Evolutionary conservation across 2,113 vertebrate genomes (phyloP).

Genomic region (Tyrannus savana): DNA sequence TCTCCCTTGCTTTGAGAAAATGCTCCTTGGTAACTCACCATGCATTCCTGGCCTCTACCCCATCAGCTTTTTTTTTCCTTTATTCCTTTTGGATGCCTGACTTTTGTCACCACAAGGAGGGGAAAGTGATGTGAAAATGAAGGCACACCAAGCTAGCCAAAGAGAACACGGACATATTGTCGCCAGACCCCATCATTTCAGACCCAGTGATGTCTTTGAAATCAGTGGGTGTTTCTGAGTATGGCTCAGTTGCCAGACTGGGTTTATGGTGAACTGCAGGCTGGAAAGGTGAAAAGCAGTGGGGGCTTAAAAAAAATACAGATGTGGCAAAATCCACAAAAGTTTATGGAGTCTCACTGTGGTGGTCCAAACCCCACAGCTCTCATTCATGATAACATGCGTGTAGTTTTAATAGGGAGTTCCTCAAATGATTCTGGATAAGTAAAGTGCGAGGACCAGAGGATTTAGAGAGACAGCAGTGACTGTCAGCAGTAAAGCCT

Average conservation of each 20-base stretch:
- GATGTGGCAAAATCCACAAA: slow-evolving; percentile 26
- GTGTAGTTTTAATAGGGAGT: background rate
- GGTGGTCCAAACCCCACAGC: background rate
- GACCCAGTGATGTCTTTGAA: slow-evolving; percentile 30
- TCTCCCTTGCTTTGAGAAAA: slow-evolving; percentile 41
- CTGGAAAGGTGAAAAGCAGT: slow-evolving; percentile 38
- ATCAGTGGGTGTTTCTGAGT: slow-evolving; percentile 41
- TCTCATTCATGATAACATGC: background rate
- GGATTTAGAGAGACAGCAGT: background rate
- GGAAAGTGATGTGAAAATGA: slow-evolving; percentile 55
- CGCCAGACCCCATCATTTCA: slow-evolving; percentile 30
- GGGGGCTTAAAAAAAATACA: slow-evolving; percentile 27
- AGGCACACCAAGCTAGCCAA: background rate
- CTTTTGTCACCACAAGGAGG: slow-evolving; percentile 17
- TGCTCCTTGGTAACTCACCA: slow-evolving; percentile 19
- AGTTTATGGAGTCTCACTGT: background rate
- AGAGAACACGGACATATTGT: slow-evolving; percentile 12
- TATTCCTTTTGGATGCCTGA: slow-evolving; percentile 32
- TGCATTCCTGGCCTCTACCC: background rate
- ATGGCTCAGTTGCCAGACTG: background rate
- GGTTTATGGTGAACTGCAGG: background rate
- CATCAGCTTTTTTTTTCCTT: slow-evolving; percentile 20
- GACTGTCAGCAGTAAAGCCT: background rate
- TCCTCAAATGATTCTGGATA: background rate
- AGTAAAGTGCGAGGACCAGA: background rate